Base-by-base conservation (phyloP, 2,797 vertebrate species). In the Myotis planiceps region DNA sequence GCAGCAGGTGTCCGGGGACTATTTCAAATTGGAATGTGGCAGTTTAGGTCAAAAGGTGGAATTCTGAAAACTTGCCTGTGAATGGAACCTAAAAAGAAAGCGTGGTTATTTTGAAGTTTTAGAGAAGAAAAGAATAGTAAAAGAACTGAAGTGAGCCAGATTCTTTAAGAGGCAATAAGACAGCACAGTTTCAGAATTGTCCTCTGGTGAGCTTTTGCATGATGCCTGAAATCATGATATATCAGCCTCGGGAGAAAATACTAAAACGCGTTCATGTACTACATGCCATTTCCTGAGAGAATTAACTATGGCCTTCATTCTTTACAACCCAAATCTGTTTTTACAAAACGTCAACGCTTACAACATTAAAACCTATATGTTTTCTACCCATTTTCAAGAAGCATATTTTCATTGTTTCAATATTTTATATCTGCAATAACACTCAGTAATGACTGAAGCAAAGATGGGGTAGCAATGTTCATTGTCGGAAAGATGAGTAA, bases 401-500 rank as follows among this genome's bases (percentile, higher is more conserved):
- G 93, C 96, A 79, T 97, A 96, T 98, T 95, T 75, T 72, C 95
- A 90, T 97, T 98, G 92, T 97, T 92, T 95, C 96, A 66, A 29
- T 96, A 97, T 96, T 98, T 98, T 97, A 95, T 95, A 94, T 63
- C 79, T 97, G 94, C 95, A 97, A 96, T 98, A 98, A 97, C 68
- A 92, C 76, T 95, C 80, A 3, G 88, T 90, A 98, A 98, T 93
- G 98, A 96, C 96, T 97, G 93, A 97, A 96, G 97, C 87, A 68
- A 96, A 96, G 96, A 98, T 53, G 98, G 98, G 97, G 98, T 97
- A 97, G 97, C 98, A 95, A 92, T 86, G 95, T 96, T 98, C 98
- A 96, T 97, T 98, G 98, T 98, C 90, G 95, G 98, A 98, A 98
- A 98, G 98, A 99, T 98, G 98, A 99, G 98, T 98, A 99, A 98